Evolutionary conservation across 2,888 invertebrate species (phyloP).

Genomic region (Biston betularia): DNA sequence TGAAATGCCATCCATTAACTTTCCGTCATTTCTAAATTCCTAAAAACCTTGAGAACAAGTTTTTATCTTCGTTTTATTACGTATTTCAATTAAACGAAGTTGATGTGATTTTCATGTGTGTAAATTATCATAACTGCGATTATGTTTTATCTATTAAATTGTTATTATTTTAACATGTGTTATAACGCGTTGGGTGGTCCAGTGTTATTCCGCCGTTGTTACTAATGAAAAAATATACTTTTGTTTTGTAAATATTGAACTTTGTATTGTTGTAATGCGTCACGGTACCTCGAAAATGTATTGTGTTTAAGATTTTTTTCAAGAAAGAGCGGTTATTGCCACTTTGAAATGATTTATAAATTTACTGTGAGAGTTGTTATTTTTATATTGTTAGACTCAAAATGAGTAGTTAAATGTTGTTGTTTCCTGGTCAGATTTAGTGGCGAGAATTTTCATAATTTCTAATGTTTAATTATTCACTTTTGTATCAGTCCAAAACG

Average conservation of each 20-base stretch:
- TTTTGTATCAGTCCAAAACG: no score
- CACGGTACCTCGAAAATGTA: slow-evolving; percentile 8
- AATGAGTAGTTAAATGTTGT: no score
- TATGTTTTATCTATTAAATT: slow-evolving; percentile 42
- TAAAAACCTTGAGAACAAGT: slow-evolving; percentile 35
- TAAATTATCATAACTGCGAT: slow-evolving; percentile 44
- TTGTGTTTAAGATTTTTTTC: slow-evolving; percentile 13
- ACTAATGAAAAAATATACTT: slow-evolving; percentile 54
- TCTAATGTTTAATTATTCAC: no score
- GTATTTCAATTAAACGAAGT: slow-evolving; percentile 51
- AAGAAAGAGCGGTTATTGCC: not conserved
- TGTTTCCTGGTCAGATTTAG: no score
- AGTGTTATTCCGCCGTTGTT: slow-evolving; percentile 53
- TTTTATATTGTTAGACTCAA: no score
- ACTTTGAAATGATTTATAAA: no score
- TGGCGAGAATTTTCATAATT: no score
- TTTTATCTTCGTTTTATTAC: slow-evolving; percentile 45
- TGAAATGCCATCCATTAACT: slow-evolving; percentile 24
- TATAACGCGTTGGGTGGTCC: slow-evolving; percentile 62
- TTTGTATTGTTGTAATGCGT: slow-evolving; percentile 53
- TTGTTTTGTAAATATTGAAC: slow-evolving; percentile 65
- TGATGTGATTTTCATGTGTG: slow-evolving; percentile 53
- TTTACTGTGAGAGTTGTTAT: no score
- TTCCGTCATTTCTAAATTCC: slow-evolving; percentile 20
- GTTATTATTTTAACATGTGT: slow-evolving; percentile 45